Conservation (phyloP, 1,140 invertebrate genomes). For the Hesperophylax magnus region DNA sequence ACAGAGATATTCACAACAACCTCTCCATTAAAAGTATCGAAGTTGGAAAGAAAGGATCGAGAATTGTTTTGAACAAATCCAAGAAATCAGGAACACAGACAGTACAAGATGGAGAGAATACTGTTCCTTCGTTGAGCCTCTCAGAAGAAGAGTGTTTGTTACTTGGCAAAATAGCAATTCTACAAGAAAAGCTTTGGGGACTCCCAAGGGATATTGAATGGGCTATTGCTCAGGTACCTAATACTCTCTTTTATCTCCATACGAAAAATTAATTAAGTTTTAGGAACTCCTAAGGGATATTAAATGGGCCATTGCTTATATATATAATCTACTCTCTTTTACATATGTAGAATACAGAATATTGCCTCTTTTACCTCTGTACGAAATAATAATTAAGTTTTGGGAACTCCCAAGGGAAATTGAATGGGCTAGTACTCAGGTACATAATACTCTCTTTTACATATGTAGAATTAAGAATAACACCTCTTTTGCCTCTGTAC, state of each 20-base stretch:
- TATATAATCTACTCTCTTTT: no score
- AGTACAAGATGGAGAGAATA: constrained; percentile 62
- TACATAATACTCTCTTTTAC: no score
- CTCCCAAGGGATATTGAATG: constrained; percentile 84
- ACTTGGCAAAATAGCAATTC: constrained; percentile 72
- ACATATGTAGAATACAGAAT: no score
- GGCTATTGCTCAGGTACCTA: constrained; percentile 72
- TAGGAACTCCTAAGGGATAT: no score
- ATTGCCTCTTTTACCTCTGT: no score
- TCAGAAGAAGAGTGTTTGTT: constrained; percentile 67
- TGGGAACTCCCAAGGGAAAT: no score
- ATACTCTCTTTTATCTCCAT: background rate
- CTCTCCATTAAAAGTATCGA: constrained; percentile 68
- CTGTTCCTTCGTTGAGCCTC: constrained; percentile 69
- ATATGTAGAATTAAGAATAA: no score
- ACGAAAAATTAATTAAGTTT: background rate
- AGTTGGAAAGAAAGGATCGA: constrained; percentile 74
- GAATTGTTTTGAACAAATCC: constrained; percentile 64
- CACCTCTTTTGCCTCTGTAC: no score
- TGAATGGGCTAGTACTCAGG: no score
- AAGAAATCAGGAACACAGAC: constrained; percentile 57
- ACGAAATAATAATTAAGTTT: no score
- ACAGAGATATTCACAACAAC: constrained; percentile 66
- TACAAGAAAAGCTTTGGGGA: constrained; percentile 78
- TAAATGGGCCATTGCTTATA: no score